Evolutionary conservation across 92 coral and sea anemone genomes (phyloP).

Genomic region (Umimayanthus chanpuru): DNA sequence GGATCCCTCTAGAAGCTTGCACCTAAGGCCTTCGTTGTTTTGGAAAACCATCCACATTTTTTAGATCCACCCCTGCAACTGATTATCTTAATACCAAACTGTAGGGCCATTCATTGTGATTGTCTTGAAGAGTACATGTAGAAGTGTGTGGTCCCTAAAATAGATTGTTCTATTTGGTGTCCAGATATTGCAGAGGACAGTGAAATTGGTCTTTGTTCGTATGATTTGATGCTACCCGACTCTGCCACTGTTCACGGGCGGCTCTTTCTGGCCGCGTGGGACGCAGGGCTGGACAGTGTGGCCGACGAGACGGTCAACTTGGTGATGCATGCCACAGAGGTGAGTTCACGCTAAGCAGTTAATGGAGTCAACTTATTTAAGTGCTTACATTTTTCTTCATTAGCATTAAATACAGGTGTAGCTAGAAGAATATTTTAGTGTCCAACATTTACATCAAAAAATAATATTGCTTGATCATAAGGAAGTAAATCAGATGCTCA

Average conservation of each 20-base stretch:
- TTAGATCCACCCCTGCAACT: too few relatives aligned
- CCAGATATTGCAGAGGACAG: slow-evolving; percentile 92
- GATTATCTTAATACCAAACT: too few relatives aligned
- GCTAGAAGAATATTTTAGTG: too few relatives aligned
- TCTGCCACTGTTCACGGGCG: slow-evolving; percentile 94
- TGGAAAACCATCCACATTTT: too few relatives aligned
- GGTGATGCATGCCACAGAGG: slow-evolving; percentile 91
- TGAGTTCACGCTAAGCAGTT: slow-evolving; percentile 11
- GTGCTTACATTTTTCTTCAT: neutral
- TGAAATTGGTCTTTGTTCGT: slow-evolving; percentile 93
- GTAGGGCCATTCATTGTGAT: too few relatives aligned
- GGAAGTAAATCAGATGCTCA: too few relatives aligned
- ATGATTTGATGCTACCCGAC: slow-evolving; percentile 95
- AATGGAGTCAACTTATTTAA: too few relatives aligned
- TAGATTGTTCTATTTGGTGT: neutral
- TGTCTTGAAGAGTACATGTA: too few relatives aligned
- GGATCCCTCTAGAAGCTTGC: too few relatives aligned
- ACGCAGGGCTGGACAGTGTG: slow-evolving; percentile 91
- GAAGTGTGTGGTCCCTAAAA: neutral
- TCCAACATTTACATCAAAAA: too few relatives aligned
- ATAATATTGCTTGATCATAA: too few relatives aligned
- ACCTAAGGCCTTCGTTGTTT: too few relatives aligned
- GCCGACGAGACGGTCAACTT: slow-evolving; percentile 89
- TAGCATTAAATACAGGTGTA: neutral
- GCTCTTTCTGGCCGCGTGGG: slow-evolving; percentile 97